Conservation (phyloP, 2,797 vertebrate species). For the Cuniculus paca region DNA sequence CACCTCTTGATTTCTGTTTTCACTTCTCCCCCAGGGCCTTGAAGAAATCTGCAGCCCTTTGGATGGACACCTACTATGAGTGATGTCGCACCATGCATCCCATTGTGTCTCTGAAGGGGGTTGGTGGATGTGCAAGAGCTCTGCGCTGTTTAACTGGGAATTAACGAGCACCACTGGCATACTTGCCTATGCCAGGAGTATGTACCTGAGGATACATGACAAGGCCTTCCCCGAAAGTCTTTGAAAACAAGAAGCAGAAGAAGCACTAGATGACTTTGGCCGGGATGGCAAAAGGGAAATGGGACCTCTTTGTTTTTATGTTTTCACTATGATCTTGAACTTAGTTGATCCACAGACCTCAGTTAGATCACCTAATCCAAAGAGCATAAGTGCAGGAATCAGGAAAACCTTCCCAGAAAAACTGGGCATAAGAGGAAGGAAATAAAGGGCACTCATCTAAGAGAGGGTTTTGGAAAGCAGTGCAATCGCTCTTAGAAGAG, state of each 20-base stretch:
- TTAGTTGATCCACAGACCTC: background rate
- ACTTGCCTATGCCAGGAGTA: background rate
- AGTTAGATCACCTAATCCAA: background rate
- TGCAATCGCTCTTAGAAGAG: constrained; percentile 6
- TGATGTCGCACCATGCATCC: constrained; percentile 81
- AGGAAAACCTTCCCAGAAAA: background rate
- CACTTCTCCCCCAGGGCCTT: constrained; percentile 89
- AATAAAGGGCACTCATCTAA: background rate
- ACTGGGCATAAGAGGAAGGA: background rate
- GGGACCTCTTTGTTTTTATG: background rate
- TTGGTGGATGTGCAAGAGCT: background rate
- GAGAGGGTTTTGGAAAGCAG: background rate
- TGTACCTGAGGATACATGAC: background rate
- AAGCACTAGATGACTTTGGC: background rate
- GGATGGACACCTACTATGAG: constrained; percentile 96
- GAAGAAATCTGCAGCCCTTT: constrained; percentile 94
- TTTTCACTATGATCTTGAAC: constrained; percentile 1
- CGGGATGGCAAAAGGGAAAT: background rate
- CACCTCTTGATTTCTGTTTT: background rate
- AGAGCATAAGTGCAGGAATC: background rate
- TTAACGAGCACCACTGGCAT: background rate
- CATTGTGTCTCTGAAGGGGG: background rate
- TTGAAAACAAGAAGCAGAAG: background rate
- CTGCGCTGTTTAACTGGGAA: background rate
- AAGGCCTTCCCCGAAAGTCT: background rate